Conservation (phyloP, 2,888 invertebrate genomes). For the Epinotia ramella region DNA sequence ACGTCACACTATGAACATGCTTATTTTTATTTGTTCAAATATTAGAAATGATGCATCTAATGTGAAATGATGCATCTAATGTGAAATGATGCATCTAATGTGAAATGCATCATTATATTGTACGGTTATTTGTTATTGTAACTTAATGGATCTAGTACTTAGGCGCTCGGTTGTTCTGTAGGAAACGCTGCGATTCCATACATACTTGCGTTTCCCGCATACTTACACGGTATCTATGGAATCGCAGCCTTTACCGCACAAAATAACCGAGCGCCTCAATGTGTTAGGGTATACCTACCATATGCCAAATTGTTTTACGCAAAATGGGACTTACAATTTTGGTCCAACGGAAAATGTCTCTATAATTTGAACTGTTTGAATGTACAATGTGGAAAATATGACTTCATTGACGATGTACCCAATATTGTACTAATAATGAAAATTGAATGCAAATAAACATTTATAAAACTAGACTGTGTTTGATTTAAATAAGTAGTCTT, state of each 20-base stretch:
- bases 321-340: not conserved
- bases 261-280: too few relatives aligned
- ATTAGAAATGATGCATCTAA: too few relatives aligned
- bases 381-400: not conserved
- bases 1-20: not conserved
- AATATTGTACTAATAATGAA: not conserved
- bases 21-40: too few relatives aligned
- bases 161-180: too few relatives aligned
- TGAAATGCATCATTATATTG: slow-evolving; percentile 1
- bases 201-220: too few relatives aligned
- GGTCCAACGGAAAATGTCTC: not conserved
- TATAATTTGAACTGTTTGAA: not conserved
- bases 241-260: too few relatives aligned
- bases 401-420: not conserved
- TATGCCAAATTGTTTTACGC: slow-evolving; percentile 6
- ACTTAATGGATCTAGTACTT: not conserved
- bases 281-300: not conserved
- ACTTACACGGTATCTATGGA: too few relatives aligned
- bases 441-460: slow-evolving; percentile 7
- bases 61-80: not conserved
- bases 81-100: not conserved
- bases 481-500: not conserved
- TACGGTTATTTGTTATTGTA: not conserved
- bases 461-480: not conserved
- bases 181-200: too few relatives aligned